A percentile compares a stretch with the other conserved stretches of the same genome.
These are phyloP conservation scores for Bambusicola thoracicus DNA, from an alignment of 2,113 vertebrate genomes.

Conservation along the genomic window DNA sequence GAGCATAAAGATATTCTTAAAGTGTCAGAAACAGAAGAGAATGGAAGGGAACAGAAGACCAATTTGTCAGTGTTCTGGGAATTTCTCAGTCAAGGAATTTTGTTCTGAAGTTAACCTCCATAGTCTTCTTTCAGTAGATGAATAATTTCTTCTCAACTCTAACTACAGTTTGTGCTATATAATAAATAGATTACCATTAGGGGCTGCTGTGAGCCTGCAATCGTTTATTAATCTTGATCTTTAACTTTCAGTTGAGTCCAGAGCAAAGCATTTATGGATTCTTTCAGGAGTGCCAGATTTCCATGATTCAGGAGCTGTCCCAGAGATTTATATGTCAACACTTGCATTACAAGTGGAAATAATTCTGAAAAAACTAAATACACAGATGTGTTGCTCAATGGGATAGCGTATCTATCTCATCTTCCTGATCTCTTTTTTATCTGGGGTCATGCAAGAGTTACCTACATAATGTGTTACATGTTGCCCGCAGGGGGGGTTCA, in stretches of 20 bases:
- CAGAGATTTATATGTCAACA: neutral
- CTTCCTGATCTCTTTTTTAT: neutral
- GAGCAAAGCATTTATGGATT: neutral
- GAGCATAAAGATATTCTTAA: neutral
- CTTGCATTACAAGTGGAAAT: neutral
- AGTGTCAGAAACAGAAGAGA: neutral
- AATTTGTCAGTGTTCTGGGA: neutral
- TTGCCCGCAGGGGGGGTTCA: neutral
- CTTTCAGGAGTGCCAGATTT: neutral
- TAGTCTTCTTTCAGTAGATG: neutral
- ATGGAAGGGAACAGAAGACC: neutral
- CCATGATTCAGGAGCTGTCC: neutral
- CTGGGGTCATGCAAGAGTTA: rapidly evolving
- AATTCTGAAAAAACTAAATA: neutral
- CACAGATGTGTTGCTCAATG: neutral
- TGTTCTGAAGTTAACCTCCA: neutral
- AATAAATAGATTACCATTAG: neutral
- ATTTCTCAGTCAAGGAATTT: neutral
- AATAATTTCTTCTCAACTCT: neutral
- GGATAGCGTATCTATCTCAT: neutral
- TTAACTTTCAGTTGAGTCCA: neutral
- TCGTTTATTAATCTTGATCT: neutral
- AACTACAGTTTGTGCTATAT: neutral
- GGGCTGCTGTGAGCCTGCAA: neutral
- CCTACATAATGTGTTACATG: neutral